A percentile compares a stretch with the other conserved stretches of the same genome.
Evolutionary conservation across 2,888 invertebrate genomes (phyloP).

Genomic region (Aethes cnicana): DNA sequence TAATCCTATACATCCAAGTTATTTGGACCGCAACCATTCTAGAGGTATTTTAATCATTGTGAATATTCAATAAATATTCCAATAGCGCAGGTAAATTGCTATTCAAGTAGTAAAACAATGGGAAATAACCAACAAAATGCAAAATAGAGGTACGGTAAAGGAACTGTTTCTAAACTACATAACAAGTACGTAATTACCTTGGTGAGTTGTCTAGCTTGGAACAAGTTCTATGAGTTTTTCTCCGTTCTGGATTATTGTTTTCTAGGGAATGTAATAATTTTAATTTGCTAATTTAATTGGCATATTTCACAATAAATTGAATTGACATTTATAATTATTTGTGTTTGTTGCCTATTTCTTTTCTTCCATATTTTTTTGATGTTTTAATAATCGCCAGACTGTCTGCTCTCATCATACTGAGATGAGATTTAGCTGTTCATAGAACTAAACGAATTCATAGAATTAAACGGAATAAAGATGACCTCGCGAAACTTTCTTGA

Average conservation of each 20-base stretch:
- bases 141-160: constrained; percentile 25
- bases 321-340: too few relatives aligned
- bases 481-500: too few relatives aligned
- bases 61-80: constrained; percentile 25
- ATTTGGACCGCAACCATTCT: constrained; percentile 16
- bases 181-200: constrained; percentile 30
- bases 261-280: constrained; percentile 1
- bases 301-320: too few relatives aligned
- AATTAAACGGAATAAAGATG: too few relatives aligned
- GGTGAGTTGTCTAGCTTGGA: constrained; percentile 20
- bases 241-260: too few relatives aligned
- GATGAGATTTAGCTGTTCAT: too few relatives aligned
- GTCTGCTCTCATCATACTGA: too few relatives aligned
- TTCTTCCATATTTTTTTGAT: too few relatives aligned
- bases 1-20: constrained; percentile 15
- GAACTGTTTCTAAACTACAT: constrained; percentile 27
- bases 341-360: too few relatives aligned
- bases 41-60: constrained; percentile 9
- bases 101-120: constrained; percentile 27
- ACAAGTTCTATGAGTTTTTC: too few relatives aligned
- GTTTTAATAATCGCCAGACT: too few relatives aligned
- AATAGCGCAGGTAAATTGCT: constrained; percentile 27
- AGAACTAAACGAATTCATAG: too few relatives aligned
- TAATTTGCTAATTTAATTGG: constrained; percentile 11
- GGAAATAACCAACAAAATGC: constrained; percentile 22